phyloP scores from a whole-genome alignment of 2,888 invertebrate genomes.

The Drosophila planitibia region DNA sequence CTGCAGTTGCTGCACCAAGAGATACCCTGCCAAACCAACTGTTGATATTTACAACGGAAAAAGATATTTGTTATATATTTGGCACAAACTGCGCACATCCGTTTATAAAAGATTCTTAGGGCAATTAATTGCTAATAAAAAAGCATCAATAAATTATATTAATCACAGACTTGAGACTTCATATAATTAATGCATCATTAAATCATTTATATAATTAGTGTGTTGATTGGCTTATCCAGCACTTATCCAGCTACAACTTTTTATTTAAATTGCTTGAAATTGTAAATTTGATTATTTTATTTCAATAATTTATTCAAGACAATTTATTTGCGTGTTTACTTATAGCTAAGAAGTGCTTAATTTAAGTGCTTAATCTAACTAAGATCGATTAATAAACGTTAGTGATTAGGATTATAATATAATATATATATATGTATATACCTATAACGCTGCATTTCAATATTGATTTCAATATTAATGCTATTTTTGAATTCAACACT shows the following conservation, averaged over 20 bases:
- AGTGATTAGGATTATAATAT: not conserved
- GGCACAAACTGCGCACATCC: not conserved
- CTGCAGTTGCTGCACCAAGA: not conserved
- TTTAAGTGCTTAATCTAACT: too few species aligned
- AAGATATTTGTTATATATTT: not conserved
- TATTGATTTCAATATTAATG: not conserved
- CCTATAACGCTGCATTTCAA: not conserved
- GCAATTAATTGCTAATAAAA: not conserved
- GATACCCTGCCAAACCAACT: constrained; percentile 1
- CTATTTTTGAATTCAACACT: not conserved
- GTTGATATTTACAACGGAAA: not conserved
- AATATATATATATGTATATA: not conserved
- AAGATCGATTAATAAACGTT: not conserved
- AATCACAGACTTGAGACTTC: not conserved
- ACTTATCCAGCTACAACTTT: constrained; percentile 11
- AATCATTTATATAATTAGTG: constrained; percentile 34
- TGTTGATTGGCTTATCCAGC: constrained; percentile 3
- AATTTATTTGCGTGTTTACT: not conserved
- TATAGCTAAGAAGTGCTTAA: not conserved
- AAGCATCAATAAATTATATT: constrained; percentile 1
- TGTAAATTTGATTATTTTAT: not conserved
- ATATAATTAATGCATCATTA: constrained; percentile 5
- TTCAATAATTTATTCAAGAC: not conserved
- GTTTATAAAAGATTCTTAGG: not conserved
- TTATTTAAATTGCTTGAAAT: not conserved